A percentile compares a stretch with the other conserved stretches of the same genome.
Evolutionary conservation across 2,113 vertebrate genomes (phyloP).

Genomic region (Ailuropoda melanoleuca): DNA sequence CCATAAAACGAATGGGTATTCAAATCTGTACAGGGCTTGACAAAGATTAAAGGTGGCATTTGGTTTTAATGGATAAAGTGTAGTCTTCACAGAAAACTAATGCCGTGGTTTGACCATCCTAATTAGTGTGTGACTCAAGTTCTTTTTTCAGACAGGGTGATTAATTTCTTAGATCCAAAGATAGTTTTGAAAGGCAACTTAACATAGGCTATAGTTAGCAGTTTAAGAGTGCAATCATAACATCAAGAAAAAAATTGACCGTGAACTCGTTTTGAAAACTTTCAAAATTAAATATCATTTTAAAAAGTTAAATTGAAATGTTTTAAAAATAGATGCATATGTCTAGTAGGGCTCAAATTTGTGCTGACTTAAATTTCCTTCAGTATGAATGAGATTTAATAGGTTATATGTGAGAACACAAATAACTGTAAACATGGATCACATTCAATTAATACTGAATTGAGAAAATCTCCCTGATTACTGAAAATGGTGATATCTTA

Average conservation of each 20-base stretch:
- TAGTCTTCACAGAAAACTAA: conserved; percentile 14
- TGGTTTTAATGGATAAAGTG: conserved; percentile 4
- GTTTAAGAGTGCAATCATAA: conserved; percentile 18
- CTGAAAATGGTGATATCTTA: neutral
- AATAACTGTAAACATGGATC: neutral
- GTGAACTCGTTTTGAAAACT: conserved; percentile 10
- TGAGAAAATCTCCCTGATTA: neutral
- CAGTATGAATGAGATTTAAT: neutral
- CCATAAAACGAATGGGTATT: neutral
- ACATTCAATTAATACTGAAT: neutral
- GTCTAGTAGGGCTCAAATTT: neutral
- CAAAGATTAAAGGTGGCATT: conserved; percentile 13
- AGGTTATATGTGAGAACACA: neutral
- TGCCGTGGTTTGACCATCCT: neutral
- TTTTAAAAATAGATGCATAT: neutral
- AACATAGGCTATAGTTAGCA: neutral
- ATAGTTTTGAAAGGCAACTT: neutral
- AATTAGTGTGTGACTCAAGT: neutral
- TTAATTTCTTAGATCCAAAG: conserved; percentile 27
- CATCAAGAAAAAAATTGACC: conserved; percentile 34
- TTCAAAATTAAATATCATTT: conserved; percentile 27
- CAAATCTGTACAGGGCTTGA: neutral
- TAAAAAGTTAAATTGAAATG: neutral
- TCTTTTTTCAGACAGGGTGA: neutral
- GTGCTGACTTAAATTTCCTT: neutral